Base-by-base conservation (phyloP, 2,113 vertebrate species). In the Seriola rivoliana region DNA sequence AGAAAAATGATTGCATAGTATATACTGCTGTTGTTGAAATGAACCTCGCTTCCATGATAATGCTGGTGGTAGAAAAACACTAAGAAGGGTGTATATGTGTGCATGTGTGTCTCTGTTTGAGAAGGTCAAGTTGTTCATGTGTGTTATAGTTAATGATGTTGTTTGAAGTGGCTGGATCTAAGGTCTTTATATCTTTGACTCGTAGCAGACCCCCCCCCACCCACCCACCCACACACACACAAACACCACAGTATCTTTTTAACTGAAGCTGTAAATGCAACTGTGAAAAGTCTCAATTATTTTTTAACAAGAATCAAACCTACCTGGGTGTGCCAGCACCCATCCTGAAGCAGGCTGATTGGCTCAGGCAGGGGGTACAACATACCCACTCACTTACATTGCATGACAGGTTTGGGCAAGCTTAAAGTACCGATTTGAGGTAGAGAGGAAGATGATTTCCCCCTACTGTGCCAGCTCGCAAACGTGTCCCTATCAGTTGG, bases 371-470 rank as follows among this genome's bases (percentile, higher is more conserved):
- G 0, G 40, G 12, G 17, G 54, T 14, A 62, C 11, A 60, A 60
- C 23, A 42, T 32, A 12, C 60, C 40, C 3, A 17, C 57, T 59
- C 11, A 16, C 48, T 42, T 19, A 57, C 19, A 44, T 17, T 48
- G 14, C 55, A 21, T 29, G 40, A 5, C 14, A 50, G 52, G 16
- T 69, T 38, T 67, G 23, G 36, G 6, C 63, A 63, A 14, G 29
- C 1, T 75, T 60, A 69, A 25, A 58, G 36, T 46, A 42, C 34
- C 8, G 1, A 54, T 34, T 42, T 60, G 76, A 80, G 29, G 16
- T 42, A 23, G 48, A 82, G 21, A 79, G 48, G 32, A 36, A 67
- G 29, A 55, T 71, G 55, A 81, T 67, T 71, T 23, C 23, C 42
- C 3, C 59, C 3, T 2, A 48, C 72, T 58, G 36, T 50, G 58